phyloP scores from a whole-genome alignment of 2,888 invertebrate genomes.

The Dynastes maya region DNA sequence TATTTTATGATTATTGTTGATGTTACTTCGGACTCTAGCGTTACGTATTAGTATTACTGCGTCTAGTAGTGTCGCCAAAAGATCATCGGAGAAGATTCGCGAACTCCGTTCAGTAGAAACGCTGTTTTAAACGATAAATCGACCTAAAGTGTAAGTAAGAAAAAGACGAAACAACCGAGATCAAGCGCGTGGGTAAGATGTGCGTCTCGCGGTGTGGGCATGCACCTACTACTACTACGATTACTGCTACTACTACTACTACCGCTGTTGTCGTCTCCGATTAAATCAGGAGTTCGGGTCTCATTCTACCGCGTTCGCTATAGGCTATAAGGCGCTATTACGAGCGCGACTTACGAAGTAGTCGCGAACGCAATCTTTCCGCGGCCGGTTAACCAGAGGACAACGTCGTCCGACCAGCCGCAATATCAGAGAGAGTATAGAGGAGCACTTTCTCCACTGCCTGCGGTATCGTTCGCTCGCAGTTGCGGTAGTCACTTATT shows the following conservation, averaged over 20 bases:
- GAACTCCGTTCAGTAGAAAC: background rate
- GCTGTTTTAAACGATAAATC: background rate
- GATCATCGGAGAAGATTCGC: background rate
- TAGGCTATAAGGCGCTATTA: background rate
- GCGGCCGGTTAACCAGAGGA: background rate
- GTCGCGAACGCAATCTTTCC: background rate
- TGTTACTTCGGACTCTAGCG: no score
- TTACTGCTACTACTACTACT: background rate
- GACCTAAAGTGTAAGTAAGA: background rate
- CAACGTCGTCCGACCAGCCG: background rate
- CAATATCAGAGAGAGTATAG: conserved; percentile 7
- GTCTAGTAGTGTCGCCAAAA: no score
- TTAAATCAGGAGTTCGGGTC: background rate
- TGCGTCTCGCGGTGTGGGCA: conserved; percentile 2
- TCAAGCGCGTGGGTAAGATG: conserved; percentile 9
- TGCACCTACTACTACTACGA: background rate
- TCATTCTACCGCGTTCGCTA: background rate
- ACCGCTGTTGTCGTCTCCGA: background rate
- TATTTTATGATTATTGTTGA: no score
- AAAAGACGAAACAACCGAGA: background rate
- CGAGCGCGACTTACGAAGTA: background rate
- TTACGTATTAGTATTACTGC: no score
- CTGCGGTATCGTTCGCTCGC: background rate
- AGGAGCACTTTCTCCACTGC: background rate
- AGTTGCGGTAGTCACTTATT: background rate